A percentile compares a stretch with the other conserved stretches of the same genome.
Conservation (phyloP, 2,797 vertebrate genomes). For the Muscicapa comitata region DNA sequence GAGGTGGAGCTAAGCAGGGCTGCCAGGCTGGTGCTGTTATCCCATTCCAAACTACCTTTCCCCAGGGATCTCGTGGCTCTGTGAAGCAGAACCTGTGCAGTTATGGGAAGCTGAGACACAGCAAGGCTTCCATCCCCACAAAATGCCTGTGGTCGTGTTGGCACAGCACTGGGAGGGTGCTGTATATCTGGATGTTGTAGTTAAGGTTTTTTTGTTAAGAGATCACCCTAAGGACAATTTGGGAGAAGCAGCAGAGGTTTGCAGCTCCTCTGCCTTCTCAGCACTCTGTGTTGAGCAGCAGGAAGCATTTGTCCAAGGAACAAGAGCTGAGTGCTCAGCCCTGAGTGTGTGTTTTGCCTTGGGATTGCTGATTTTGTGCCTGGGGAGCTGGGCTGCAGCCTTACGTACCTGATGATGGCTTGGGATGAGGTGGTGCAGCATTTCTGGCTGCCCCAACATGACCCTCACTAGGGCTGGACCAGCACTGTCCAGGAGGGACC, state of each 20-base stretch:
- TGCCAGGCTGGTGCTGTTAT: not conserved
- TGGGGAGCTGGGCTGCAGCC: not conserved
- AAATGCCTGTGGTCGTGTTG: fast-evolving
- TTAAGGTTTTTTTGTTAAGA: not conserved
- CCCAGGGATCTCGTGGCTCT: fast-evolving
- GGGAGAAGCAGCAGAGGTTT: not conserved
- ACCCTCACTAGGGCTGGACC: not conserved
- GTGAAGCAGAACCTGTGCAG: not conserved
- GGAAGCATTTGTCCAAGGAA: not conserved
- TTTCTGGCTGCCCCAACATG: not conserved
- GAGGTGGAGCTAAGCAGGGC: not conserved
- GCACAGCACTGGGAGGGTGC: not conserved
- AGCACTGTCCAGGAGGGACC: not conserved
- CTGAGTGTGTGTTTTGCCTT: not conserved
- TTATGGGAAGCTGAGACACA: not conserved
- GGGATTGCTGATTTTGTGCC: not conserved
- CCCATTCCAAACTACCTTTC: not conserved
- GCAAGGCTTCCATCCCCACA: fast-evolving
- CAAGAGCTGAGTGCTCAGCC: not conserved
- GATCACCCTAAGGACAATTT: not conserved
- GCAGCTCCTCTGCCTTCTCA: not conserved
- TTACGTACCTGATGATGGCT: not conserved
- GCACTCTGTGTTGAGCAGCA: not conserved
- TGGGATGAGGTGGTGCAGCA: not conserved
- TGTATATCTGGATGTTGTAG: fast-evolving